phyloP scores from a whole-genome alignment of 64 coral and sea anemone species.

The Trachythela sp. region DNA sequence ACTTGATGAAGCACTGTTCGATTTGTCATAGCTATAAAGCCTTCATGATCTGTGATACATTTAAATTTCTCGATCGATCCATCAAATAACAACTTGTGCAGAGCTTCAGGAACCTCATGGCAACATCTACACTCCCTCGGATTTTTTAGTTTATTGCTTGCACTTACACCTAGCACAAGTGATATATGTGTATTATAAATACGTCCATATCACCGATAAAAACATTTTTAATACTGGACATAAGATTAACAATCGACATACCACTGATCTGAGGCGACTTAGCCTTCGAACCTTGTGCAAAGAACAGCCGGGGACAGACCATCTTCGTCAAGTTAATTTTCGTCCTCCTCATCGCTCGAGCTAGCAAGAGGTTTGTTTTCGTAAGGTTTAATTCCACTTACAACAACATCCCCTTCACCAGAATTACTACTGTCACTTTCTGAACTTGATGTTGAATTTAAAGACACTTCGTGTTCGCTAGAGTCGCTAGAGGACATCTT shows the following conservation, averaged over 20 bases:
- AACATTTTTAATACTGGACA: neutral
- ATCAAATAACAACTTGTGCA: slow-evolving; percentile 22
- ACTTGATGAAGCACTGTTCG: neutral
- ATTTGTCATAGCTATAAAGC: slow-evolving; percentile 45
- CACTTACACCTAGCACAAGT: neutral
- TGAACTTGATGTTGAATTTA: slow-evolving; percentile 8
- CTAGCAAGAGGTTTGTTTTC: slow-evolving; percentile 6
- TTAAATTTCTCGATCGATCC: slow-evolving; percentile 25
- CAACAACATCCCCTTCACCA: neutral
- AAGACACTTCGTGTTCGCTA: slow-evolving; percentile 6
- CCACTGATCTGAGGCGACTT: neutral
- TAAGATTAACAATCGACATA: neutral
- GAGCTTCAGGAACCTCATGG: slow-evolving; percentile 10
- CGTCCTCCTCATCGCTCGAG: slow-evolving; percentile 21
- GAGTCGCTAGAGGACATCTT: neutral
- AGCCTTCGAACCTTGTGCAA: slow-evolving; percentile 4
- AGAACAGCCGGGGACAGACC: neutral
- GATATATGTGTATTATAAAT: neutral
- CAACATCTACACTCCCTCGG: slow-evolving; percentile 23
- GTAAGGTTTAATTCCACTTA: neutral
- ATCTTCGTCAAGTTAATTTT: slow-evolving; percentile 11
- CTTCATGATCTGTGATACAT: slow-evolving; percentile 43
- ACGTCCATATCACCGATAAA: neutral
- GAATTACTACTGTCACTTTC: neutral
- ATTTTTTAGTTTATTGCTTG: neutral